phyloP scores from a whole-genome alignment of 35 echinoderm and acorn worm genomes.

The Heliocidaris tuberculata region DNA sequence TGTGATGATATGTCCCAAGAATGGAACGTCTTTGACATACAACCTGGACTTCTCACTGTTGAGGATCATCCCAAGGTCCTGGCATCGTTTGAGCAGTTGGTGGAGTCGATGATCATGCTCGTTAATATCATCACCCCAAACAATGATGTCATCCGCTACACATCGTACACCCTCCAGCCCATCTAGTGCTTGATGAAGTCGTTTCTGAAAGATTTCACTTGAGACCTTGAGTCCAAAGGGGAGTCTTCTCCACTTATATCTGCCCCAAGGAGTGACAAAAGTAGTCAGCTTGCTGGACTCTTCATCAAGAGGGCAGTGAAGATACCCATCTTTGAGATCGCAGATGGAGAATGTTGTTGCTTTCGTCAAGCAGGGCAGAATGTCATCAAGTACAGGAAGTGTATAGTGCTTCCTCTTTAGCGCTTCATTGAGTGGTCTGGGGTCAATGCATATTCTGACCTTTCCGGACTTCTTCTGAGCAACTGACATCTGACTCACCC shows the following conservation, averaged over 20 bases:
- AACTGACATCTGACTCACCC: conserved; percentile 38
- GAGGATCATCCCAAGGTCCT: not conserved
- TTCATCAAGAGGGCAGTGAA: not conserved
- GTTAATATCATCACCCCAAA: not conserved
- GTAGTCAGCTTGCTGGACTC: no score
- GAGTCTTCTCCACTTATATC: no score
- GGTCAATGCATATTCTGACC: conserved; percentile 66
- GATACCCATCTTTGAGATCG: not conserved
- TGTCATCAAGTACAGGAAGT: conserved; percentile 47
- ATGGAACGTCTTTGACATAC: no score
- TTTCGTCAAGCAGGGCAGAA: conserved; percentile 39
- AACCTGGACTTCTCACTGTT: no score
- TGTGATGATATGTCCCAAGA: no score
- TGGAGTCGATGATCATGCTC: not conserved
- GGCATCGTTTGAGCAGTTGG: not conserved
- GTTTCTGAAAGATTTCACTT: conserved; percentile 44
- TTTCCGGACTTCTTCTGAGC: conserved; percentile 51
- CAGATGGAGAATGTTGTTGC: conserved; percentile 36
- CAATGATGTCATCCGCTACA: conserved; percentile 38
- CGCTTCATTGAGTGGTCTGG: conserved; percentile 45
- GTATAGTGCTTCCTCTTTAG: conserved; percentile 37
- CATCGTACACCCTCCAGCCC: not conserved
- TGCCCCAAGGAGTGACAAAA: no score
- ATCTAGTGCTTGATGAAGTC: conserved; percentile 16
- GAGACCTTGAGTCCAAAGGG: conserved; percentile 7